A percentile compares a stretch with the other conserved stretches of the same genome.
Conservation (phyloP, 2,113 vertebrate species). For the Phoenicopterus ruber region DNA sequence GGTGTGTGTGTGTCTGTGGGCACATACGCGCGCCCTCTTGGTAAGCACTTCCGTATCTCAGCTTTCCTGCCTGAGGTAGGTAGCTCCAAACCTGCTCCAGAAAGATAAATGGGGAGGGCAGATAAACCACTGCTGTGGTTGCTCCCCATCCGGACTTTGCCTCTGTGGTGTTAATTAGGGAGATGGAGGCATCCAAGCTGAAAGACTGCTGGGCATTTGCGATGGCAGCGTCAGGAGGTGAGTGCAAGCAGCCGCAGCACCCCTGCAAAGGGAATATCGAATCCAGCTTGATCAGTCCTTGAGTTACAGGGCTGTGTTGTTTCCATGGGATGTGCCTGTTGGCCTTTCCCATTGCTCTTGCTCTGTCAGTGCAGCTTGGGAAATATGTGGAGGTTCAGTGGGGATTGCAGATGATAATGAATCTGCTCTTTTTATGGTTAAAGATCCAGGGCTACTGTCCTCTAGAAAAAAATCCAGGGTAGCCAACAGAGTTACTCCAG, state of each 20-base stretch:
- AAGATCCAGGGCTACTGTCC: not conserved
- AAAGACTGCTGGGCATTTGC: not conserved
- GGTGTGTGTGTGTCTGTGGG: rapidly evolving
- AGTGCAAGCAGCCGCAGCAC: not conserved
- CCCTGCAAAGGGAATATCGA: not conserved
- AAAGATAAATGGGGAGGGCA: not conserved
- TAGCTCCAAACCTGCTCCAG: not conserved
- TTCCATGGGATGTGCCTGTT: not conserved
- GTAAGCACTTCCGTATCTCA: not conserved
- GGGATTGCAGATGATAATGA: not conserved
- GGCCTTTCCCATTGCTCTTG: not conserved
- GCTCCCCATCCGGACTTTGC: not conserved
- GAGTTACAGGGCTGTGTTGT: not conserved
- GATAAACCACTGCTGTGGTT: not conserved
- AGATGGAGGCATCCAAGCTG: not conserved
- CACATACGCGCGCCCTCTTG: rapidly evolving
- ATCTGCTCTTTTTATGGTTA: not conserved
- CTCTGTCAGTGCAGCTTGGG: not conserved
- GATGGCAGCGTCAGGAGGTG: not conserved
- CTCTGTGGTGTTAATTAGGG: not conserved
- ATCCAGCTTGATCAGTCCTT: not conserved
- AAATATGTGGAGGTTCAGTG: not conserved
- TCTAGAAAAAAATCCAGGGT: not conserved
- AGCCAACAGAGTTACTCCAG: not conserved
- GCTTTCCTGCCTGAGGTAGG: not conserved